Evolutionary conservation across 1,140 invertebrate genomes (phyloP).

Genomic region (Proales similis): DNA sequence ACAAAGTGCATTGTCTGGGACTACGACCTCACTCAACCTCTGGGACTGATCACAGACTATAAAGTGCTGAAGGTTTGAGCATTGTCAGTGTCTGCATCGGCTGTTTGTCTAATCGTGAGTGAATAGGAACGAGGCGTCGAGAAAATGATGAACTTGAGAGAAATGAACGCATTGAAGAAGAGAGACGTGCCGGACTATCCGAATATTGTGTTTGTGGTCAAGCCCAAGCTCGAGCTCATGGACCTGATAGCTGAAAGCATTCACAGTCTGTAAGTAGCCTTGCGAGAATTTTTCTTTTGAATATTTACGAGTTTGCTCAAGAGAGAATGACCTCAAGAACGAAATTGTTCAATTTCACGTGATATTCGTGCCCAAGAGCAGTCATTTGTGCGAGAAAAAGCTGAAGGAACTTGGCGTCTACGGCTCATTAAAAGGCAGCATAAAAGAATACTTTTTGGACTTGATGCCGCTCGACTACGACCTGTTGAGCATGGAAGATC

Average conservation of each 20-base stretch:
- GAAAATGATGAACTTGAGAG: constrained; percentile 36
- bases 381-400: constrained; percentile 74
- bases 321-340: constrained; percentile 51
- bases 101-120: constrained; percentile 15
- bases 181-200: constrained; percentile 55
- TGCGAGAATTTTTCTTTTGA: constrained; percentile 53
- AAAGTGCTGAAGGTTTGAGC: constrained; percentile 60
- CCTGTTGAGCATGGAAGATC: constrained; percentile 81
- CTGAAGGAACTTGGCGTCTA: constrained; percentile 69
- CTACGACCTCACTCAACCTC: constrained; percentile 73
- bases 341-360: constrained; percentile 59
- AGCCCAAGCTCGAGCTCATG: constrained; percentile 73
- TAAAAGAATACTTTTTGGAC: constrained; percentile 77
- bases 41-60: constrained; percentile 76
- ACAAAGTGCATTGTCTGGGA: constrained; percentile 67
- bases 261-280: constrained; percentile 48
- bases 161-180: constrained; percentile 35
- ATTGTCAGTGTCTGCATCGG: constrained; percentile 14
- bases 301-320: constrained; percentile 41
- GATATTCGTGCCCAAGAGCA: constrained; percentile 79
- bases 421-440: constrained; percentile 63
- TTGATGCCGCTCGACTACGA: constrained; percentile 85
- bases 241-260: constrained; percentile 75
- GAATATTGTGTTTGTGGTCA: constrained; percentile 80
- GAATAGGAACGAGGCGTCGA: constrained; percentile 14